Percentiles rank a stretch among this genome's conserved stretches.
Evolutionary conservation across 2,797 vertebrate species (phyloP).

Genomic region (Malurus leucopterus): DNA sequence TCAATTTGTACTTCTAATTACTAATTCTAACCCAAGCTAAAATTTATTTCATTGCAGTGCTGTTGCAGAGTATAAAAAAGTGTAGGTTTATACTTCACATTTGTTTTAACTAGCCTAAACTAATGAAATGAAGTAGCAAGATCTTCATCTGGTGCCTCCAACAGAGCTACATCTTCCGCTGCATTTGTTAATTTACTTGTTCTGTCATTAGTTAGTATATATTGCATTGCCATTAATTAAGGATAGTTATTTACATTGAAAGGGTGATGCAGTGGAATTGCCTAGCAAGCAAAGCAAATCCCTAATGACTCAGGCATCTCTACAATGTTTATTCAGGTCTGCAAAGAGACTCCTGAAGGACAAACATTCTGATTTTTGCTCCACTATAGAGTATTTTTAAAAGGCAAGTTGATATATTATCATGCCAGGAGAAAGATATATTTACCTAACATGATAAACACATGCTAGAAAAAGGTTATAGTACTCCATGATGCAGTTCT

Average conservation of each 20-base stretch:
- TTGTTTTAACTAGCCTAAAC: not conserved
- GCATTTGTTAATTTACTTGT: slow-evolving; percentile 33
- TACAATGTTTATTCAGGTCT: slow-evolving; percentile 15
- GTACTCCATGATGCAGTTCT: not conserved
- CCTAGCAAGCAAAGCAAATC: slow-evolving; percentile 20
- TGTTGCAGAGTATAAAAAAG: not conserved
- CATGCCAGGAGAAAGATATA: not conserved
- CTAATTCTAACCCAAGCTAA: not conserved
- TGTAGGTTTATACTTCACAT: not conserved
- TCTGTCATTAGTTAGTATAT: slow-evolving; percentile 15
- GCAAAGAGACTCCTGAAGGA: slow-evolving; percentile 31
- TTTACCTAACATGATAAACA: not conserved
- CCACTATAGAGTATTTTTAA: not conserved
- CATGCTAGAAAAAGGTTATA: not conserved
- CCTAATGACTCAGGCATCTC: not conserved
- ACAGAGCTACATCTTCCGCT: not conserved
- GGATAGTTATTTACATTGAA: slow-evolving; percentile 15
- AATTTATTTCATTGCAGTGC: not conserved
- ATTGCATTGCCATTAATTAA: slow-evolving; percentile 48
- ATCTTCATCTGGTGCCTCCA: not conserved
- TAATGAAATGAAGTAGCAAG: not conserved
- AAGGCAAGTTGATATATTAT: not conserved
- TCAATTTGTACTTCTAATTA: not conserved
- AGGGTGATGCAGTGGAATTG: slow-evolving; percentile 32
- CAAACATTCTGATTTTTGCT: not conserved